A percentile compares a stretch with the other conserved stretches of the same genome.
Conservation (phyloP, 2,888 invertebrate species). For the Platycnemis pennipes region DNA sequence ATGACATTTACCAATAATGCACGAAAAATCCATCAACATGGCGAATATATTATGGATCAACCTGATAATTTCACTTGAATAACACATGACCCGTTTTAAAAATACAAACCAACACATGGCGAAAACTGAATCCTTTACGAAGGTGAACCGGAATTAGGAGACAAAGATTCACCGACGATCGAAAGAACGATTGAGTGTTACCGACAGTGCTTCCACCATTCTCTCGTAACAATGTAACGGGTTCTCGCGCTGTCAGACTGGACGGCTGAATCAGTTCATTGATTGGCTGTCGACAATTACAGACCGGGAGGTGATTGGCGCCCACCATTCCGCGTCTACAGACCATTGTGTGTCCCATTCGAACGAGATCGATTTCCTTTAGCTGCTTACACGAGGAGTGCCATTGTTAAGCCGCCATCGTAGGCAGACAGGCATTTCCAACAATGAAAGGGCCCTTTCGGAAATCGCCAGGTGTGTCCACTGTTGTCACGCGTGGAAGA, state of each 20-base stretch:
- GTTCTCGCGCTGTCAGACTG: not conserved
- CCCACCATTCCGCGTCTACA: not conserved
- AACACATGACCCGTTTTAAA: too few relatives aligned
- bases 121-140: too few relatives aligned
- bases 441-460: not conserved
- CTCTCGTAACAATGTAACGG: not conserved
- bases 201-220: not conserved
- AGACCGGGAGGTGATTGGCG: conserved; percentile 12
- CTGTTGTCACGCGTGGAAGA: not conserved
- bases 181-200: not conserved
- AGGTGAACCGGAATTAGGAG: not conserved
- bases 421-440: not conserved
- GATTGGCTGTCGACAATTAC: not conserved
- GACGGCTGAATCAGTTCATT: conserved; percentile 27
- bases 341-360: not conserved
- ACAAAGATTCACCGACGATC: not conserved
- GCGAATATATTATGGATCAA: too few relatives aligned
- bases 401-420: not conserved
- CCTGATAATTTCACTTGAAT: too few relatives aligned
- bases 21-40: too few relatives aligned
- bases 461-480: not conserved
- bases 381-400: not conserved
- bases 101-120: too few relatives aligned
- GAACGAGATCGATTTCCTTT: not conserved
- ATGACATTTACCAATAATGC: too few relatives aligned